Conservation (phyloP, 2,113 vertebrate species). For the Misgurnus mizolepis region DNA sequence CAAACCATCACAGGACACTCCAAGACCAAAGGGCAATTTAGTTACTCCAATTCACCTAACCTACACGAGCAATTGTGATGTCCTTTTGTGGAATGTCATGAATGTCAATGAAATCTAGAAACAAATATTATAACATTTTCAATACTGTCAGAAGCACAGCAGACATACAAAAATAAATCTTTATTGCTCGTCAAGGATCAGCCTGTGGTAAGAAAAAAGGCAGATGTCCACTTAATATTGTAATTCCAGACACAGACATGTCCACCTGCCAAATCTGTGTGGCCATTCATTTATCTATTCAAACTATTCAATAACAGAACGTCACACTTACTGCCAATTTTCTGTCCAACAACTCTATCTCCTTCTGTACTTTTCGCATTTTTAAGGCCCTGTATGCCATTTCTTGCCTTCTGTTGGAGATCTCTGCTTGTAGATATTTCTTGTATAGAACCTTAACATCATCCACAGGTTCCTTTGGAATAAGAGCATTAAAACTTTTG, state of each 20-base stretch:
- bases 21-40: no score
- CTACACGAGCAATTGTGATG: no score
- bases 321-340: slow-evolving; percentile 41
- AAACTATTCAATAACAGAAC: background rate
- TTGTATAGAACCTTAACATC: slow-evolving; percentile 51
- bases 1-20: no score
- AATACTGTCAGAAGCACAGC: background rate
- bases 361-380: slow-evolving; percentile 56
- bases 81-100: no score
- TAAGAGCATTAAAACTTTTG: background rate
- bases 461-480: slow-evolving; percentile 41
- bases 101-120: no score
- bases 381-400: slow-evolving; percentile 55
- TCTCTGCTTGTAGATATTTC: slow-evolving; percentile 44
- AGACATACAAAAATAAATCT: background rate
- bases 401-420: slow-evolving; percentile 50
- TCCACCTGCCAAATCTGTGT: background rate
- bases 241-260: background rate
- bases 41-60: no score
- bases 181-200: slow-evolving; percentile 20
- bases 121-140: background rate
- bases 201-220: background rate
- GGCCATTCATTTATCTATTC: background rate
- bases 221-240: background rate
- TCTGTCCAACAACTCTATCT: slow-evolving; percentile 54